These are phyloP conservation scores for Todiramphus chloris DNA, from an alignment of 2,113 vertebrate genomes.

Conservation along the genomic window DNA sequence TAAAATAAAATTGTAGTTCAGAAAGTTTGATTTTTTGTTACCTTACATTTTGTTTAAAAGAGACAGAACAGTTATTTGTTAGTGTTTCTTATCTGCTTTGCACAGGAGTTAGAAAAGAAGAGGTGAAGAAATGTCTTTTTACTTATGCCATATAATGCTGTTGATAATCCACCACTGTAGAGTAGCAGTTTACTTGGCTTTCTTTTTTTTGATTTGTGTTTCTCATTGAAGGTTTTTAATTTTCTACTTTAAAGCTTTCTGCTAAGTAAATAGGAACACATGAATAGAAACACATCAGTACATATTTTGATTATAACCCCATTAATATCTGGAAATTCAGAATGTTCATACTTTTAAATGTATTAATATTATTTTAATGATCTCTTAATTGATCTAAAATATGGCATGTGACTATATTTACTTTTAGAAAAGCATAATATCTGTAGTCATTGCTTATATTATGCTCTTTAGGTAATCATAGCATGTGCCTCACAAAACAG, in stretches of 20 bases:
- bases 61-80: background rate
- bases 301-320: background rate
- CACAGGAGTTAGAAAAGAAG: background rate
- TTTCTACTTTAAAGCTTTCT: background rate
- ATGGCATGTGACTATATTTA: background rate
- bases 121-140: background rate
- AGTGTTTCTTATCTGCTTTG: background rate
- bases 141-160: background rate
- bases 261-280: background rate
- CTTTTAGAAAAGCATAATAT: background rate
- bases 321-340: background rate
- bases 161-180: background rate
- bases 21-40: background rate
- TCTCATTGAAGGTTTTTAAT: background rate
- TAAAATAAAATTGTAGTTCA: background rate
- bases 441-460: background rate
- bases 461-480: background rate
- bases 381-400: background rate
- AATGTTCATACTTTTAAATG: background rate
- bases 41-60: background rate
- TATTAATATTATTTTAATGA: background rate
- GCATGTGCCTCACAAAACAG: fast-evolving
- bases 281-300: background rate
- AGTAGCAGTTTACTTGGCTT: background rate
- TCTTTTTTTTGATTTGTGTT: background rate